Evolutionary conservation across 23 tunicate species (phyloP), one percentile per base, ranked within the genome.

Genomic region (Diplosoma virens): DNA sequence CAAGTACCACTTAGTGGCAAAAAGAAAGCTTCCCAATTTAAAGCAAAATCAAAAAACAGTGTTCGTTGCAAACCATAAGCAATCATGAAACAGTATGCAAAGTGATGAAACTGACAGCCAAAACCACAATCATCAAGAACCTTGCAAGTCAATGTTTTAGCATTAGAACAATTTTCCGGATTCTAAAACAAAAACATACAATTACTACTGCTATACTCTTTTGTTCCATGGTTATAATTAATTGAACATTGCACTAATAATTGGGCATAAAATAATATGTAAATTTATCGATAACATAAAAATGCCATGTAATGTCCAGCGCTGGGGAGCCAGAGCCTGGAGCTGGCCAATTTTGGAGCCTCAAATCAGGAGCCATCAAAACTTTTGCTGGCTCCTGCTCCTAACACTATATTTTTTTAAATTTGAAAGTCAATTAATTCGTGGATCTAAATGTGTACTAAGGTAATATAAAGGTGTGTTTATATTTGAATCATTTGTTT

Each of bases 51-150:
- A 17, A 92, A 61, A 25, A 92, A 50, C 37, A 92, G 66, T 17
- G 97, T 92, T n/a, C 97, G 81, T 52, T 81, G 33, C 48, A 92
- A 85, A 58, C 90, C 97, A 80, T 71, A 77, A 1, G 97, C 87
- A 47, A 92, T 69, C 80, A 92, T 74, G 71, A 84, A 73, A 61
- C 97, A 92, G 37, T 92, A 92, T 0, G 84, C 59, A 33, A 92
- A 70, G 71, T 92, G 97, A 70, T 92, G 97, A 24, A 92, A 11
- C 58, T 92, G 97, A 37, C 97, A 92, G 26, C 97, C 97, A 67
- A 85, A 92, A 7, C 97, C 97, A 61, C 97, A 92, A 0, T 78
- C 90, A 54, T 92, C 85, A 76, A 76, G 81, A 0, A 92, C 34
- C 25, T 76, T 85, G 52, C 97, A 92, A 1, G 85, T 80, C 11